Percentiles rank a stretch among this genome's conserved stretches.
phyloP scores from a whole-genome alignment of 2,888 invertebrate species.

The Hedychridium roseum region DNA sequence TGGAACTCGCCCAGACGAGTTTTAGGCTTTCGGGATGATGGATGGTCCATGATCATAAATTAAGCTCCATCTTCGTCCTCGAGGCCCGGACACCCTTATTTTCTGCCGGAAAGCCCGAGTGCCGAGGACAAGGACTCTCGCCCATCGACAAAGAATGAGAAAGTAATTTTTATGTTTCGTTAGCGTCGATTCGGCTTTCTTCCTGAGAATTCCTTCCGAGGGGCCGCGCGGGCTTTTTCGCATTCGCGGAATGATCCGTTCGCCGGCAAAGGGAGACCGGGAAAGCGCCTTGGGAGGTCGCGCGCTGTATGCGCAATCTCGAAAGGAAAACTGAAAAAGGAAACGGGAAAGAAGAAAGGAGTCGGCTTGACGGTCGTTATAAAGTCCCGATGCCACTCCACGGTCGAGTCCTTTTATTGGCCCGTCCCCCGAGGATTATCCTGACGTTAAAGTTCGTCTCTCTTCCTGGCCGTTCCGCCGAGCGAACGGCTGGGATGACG shows the following conservation, averaged over 20 bases:
- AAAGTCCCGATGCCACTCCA: constrained; percentile 28
- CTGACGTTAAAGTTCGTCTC: constrained; percentile 32
- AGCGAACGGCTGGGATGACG: constrained; percentile 8
- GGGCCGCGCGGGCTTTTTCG: background rate
- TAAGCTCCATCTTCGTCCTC: constrained; percentile 23
- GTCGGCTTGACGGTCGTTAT: constrained; percentile 24
- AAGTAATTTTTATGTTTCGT: background rate
- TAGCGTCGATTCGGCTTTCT: background rate
- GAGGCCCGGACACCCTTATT: no score
- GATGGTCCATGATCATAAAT: constrained; percentile 37
- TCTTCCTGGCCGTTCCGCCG: constrained; percentile 15
- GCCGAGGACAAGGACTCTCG: no score
- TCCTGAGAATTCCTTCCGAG: background rate
- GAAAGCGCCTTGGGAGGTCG: no score
- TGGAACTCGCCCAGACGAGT: constrained; percentile 14
- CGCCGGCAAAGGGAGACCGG: no score
- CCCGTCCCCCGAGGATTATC: constrained; percentile 23
- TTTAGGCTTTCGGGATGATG: constrained; percentile 33
- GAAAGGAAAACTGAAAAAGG: no score
- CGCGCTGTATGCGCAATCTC: no score
- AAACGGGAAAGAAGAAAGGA: background rate
- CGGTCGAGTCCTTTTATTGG: constrained; percentile 21
- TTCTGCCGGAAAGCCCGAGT: no score
- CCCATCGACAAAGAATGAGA: background rate
- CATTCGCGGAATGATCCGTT: no score